Base-by-base conservation (phyloP, 2,888 invertebrate genomes). In the Elmis aenea region DNA sequence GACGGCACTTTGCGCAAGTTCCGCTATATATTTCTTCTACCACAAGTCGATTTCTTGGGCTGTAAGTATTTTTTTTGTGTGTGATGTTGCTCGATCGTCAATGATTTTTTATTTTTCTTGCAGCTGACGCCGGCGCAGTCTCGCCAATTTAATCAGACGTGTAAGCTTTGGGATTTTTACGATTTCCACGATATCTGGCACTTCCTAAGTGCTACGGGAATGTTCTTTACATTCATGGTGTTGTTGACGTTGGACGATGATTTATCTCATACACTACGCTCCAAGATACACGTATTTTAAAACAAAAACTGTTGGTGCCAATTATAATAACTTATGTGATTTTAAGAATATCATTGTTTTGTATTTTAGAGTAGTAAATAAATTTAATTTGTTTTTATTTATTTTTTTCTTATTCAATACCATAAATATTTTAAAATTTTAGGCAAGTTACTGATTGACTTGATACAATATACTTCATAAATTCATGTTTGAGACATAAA, bases 141-240 rank as follows among this genome's bases (percentile, higher is more conserved):
- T 0, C 75, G 89, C 1, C 73, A 73, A 1, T 79, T 75, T 59
- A 91, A 91, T 69, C 74, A 74, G 34, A 75, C 74, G 11, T 91
- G 90, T 57, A 61, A 77, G 0, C 58, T 85, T 4, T 67, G 88
- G 11, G 69, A 77, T 26, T 84, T 89, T 62, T 87, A 83, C 62
- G 91, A 91, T 64, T 74, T 72, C 16, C 91, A 91, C 65, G 91
- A 91, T 62, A 74, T 85, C 27, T 91, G 91, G 91, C 88, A 90
- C 65, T 77, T 82, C 49, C 65, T 88, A 21, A 88, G 87, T 5
- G 84, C 88, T 1, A 73, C 79, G 21, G 83, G 84, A 25, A 76
- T 89, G 75, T 89, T 85, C 62, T 79, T 87, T 48, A 83, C 84
- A n/a, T 87, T 89, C 62, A 83, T 87, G 78, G 79, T 84, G 37